Conservation (phyloP, 2,113 vertebrate species). For the Anolis carolinensis region DNA sequence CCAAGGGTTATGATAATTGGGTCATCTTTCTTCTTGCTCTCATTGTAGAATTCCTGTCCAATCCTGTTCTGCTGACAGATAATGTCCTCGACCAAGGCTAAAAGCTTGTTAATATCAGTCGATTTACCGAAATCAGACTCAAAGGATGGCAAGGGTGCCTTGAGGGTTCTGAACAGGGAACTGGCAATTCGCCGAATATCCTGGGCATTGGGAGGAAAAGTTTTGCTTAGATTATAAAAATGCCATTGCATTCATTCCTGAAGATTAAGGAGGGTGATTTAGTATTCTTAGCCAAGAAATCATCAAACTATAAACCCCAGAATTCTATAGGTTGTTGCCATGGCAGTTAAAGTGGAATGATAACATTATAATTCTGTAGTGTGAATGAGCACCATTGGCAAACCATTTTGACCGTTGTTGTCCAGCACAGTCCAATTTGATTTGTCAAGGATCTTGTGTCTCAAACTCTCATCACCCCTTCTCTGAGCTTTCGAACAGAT, state of each 20-base stretch:
- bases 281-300: no score
- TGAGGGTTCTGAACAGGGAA: constrained; percentile 86
- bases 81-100: constrained; percentile 86
- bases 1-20: constrained; percentile 74
- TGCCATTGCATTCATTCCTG: background rate
- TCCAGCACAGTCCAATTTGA: no score
- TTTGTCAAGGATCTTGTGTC: background rate
- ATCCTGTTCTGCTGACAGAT: constrained; percentile 81
- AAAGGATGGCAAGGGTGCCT: constrained; percentile 73
- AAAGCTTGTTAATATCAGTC: constrained; percentile 85
- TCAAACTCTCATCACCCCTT: background rate
- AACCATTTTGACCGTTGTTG: no score
- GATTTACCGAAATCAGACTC: constrained; percentile 72
- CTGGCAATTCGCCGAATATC: constrained; percentile 86
- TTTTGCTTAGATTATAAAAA: background rate
- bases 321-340: no score
- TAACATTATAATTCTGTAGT: no score
- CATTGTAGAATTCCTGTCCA: constrained; percentile 73
- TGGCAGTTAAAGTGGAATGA: no score
- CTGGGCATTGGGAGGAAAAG: constrained; percentile 66
- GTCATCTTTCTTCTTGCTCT: constrained; percentile 73
- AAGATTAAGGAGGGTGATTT: background rate
- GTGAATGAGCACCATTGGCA: no score
- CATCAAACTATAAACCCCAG: no score
- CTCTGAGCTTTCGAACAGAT: background rate